Conservation (phyloP, 2,797 vertebrate species). For the Cryptoblepharus egeriae region DNA sequence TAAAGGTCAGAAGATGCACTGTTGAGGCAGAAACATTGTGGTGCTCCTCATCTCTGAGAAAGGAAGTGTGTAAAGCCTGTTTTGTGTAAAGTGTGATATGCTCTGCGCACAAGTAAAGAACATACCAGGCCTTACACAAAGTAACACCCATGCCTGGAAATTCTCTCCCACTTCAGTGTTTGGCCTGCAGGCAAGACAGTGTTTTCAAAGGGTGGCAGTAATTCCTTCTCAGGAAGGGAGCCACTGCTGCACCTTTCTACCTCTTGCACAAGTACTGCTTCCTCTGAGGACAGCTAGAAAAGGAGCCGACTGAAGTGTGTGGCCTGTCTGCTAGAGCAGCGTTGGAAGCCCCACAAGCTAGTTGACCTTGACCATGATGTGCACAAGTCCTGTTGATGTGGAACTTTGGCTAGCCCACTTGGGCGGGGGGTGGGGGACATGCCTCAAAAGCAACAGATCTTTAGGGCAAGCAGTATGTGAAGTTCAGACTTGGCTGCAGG, state of each 20-base stretch:
- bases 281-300: too few relatives aligned
- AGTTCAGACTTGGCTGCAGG: neutral
- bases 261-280: too few relatives aligned
- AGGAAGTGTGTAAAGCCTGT: neutral
- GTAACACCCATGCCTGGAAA: neutral
- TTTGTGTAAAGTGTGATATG: neutral
- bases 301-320: neutral
- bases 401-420: neutral
- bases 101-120: neutral
- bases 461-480: too few relatives aligned
- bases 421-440: neutral
- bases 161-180: too few relatives aligned
- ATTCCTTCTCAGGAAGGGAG: too few relatives aligned
- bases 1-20: slow-evolving; percentile 37
- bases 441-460: too few relatives aligned
- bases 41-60: neutral
- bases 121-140: neutral
- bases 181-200: too few relatives aligned
- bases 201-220: too few relatives aligned
- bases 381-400: neutral
- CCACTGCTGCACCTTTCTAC: too few relatives aligned
- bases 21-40: neutral
- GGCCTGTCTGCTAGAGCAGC: neutral
- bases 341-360: neutral
- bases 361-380: neutral